A percentile compares a stretch with the other conserved stretches of the same genome.
Evolutionary conservation across 2,888 invertebrate genomes (phyloP).

Genomic region (Pachliopta kotzebuea): DNA sequence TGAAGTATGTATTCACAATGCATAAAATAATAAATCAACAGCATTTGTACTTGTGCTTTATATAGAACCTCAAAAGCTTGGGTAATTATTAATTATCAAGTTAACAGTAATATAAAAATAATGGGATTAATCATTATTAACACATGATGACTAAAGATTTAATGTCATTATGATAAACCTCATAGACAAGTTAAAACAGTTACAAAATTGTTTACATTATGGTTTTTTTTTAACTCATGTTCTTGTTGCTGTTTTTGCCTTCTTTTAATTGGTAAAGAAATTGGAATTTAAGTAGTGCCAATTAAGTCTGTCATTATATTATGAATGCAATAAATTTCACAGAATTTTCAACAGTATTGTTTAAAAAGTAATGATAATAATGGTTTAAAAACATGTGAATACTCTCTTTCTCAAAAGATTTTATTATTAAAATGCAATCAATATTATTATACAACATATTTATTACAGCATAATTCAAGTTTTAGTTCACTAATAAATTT

Average conservation of each 20-base stretch:
- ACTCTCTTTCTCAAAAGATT: too few relatives aligned
- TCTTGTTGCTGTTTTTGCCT: constrained; percentile 27
- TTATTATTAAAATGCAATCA: too few relatives aligned
- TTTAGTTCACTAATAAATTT: neutral
- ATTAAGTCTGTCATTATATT: too few relatives aligned
- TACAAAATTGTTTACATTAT: neutral
- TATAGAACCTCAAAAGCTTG: neutral
- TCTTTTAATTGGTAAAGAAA: too few relatives aligned
- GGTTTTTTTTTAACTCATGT: too few relatives aligned
- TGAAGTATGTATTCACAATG: too few relatives aligned
- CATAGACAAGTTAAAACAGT: neutral
- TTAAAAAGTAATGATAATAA: neutral
- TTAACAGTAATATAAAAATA: constrained; percentile 14
- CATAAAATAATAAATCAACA: too few relatives aligned
- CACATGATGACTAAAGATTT: neutral
- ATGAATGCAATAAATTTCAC: too few relatives aligned
- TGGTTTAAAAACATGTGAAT: too few relatives aligned
- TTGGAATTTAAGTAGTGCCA: too few relatives aligned
- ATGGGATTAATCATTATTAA: constrained; percentile 17
- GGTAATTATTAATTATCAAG: neutral
- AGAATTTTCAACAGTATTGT: neutral
- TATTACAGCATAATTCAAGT: neutral
- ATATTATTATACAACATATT: too few relatives aligned
- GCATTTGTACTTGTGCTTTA: neutral
- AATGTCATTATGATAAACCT: neutral